Percentiles rank a stretch among this genome's conserved stretches.
Conservation (phyloP, 2,888 invertebrate genomes). For the Altica lythri region DNA sequence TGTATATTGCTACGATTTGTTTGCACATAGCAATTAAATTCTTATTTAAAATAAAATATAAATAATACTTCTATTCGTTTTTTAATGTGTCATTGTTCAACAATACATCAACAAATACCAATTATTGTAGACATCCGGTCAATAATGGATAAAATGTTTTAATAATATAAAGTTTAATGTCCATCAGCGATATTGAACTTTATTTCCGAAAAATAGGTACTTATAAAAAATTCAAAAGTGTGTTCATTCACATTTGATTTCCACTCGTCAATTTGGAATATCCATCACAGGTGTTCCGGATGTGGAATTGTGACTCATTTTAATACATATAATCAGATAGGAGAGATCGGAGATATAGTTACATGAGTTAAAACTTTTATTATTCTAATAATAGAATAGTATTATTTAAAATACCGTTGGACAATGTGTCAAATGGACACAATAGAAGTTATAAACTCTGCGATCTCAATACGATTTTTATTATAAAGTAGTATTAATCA, state of each 20-base stretch:
- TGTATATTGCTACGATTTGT: too few relatives aligned
- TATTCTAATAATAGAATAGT: conserved; percentile 1
- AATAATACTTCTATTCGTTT: too few relatives aligned
- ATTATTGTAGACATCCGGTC: too few relatives aligned
- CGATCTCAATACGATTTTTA: background rate
- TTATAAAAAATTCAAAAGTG: background rate
- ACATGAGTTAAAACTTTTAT: background rate
- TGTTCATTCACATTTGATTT: background rate
- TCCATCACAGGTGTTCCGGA: conserved; percentile 7
- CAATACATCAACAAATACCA: too few relatives aligned
- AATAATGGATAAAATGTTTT: background rate
- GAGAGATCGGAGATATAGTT: background rate
- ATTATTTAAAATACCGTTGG: background rate
- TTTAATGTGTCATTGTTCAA: too few relatives aligned
- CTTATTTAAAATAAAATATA: too few relatives aligned
- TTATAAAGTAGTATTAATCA: too few relatives aligned
- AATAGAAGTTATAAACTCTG: background rate
- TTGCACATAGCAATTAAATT: too few relatives aligned
- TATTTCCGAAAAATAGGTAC: background rate
- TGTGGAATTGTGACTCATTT: conserved; percentile 3
- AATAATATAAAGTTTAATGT: too few relatives aligned
- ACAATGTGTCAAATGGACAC: background rate
- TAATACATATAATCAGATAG: background rate
- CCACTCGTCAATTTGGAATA: background rate
- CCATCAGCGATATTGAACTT: too few relatives aligned